A percentile compares a stretch with the other conserved stretches of the same genome.
Conservation (phyloP, 2,113 vertebrate genomes). For the Ahaetulla prasina region DNA sequence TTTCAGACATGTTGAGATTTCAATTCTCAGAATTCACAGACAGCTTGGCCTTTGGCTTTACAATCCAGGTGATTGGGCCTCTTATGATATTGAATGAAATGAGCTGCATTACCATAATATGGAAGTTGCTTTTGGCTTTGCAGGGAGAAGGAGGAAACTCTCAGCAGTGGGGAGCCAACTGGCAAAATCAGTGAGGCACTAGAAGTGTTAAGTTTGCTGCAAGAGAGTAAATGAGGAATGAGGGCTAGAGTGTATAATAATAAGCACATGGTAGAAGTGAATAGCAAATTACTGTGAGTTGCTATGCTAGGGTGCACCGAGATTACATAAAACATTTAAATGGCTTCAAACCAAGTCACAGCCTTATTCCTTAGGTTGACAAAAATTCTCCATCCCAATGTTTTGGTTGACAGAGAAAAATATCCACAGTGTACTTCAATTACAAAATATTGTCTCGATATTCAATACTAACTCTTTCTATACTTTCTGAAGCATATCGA, state of each 20-base stretch:
- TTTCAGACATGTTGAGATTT: background rate
- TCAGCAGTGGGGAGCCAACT: constrained; percentile 9
- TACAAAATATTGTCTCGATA: background rate
- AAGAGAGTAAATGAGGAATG: constrained; percentile 34
- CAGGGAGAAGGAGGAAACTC: background rate
- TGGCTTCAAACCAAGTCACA: background rate
- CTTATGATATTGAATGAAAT: constrained; percentile 9
- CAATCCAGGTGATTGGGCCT: constrained; percentile 16
- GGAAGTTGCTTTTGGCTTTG: background rate
- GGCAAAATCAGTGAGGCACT: constrained; percentile 10
- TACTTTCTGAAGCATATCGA: background rate
- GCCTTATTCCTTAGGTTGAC: background rate
- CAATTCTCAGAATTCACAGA: background rate
- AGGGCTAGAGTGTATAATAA: background rate
- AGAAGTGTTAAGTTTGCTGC: constrained; percentile 11
- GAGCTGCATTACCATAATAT: background rate
- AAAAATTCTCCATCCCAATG: background rate
- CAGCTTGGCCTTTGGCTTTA: background rate
- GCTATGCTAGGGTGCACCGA: background rate
- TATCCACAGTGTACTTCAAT: background rate
- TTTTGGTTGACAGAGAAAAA: background rate
- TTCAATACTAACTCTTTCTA: background rate
- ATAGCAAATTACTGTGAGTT: background rate
- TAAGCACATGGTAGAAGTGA: constrained; percentile 4
- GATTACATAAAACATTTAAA: background rate